Percentiles rank a stretch among this genome's conserved stretches.
Evolutionary conservation across 2,797 vertebrate species (phyloP).

Genomic region (Cryptoblepharus egeriae): DNA sequence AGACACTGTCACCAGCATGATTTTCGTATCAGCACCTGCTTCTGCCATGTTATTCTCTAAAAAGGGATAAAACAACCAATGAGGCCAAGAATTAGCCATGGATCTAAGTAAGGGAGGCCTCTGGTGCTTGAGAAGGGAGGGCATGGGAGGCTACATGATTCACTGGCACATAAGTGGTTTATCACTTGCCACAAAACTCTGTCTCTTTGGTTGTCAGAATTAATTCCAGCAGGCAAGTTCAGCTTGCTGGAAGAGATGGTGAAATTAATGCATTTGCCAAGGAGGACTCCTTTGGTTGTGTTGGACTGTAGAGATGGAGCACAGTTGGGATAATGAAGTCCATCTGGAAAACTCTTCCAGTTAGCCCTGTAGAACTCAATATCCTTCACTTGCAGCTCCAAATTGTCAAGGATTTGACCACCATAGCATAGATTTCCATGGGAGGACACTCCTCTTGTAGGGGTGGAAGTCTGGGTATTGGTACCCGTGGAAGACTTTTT

Average conservation of each 20-base stretch:
- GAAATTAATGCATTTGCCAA: constrained; percentile 57
- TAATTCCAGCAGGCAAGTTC: constrained; percentile 47
- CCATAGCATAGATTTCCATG: constrained; percentile 52
- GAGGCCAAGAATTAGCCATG: constrained; percentile 20
- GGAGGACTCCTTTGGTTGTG: constrained; percentile 45
- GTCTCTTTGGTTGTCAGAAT: constrained; percentile 29
- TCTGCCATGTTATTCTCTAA: constrained; percentile 19
- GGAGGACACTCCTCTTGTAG: not conserved
- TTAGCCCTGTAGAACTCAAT: constrained; percentile 60
- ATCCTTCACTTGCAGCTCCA: constrained; percentile 57
- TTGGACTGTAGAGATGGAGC: constrained; percentile 17
- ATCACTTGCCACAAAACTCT: constrained; percentile 59
- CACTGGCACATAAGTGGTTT: constrained; percentile 61
- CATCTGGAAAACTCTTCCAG: constrained; percentile 64
- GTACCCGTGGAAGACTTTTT: constrained; percentile 28
- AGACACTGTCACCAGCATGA: not conserved
- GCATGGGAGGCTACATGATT: not conserved
- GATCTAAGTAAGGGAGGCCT: not conserved
- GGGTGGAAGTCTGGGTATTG: not conserved
- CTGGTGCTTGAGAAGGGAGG: not conserved
- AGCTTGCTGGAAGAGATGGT: constrained; percentile 56
- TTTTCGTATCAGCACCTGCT: not conserved
- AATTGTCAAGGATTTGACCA: constrained; percentile 48
- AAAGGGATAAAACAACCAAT: constrained; percentile 26
- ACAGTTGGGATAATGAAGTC: constrained; percentile 60